phyloP scores from a whole-genome alignment of 2,888 invertebrate genomes.

The Calliphora vomitoria region DNA sequence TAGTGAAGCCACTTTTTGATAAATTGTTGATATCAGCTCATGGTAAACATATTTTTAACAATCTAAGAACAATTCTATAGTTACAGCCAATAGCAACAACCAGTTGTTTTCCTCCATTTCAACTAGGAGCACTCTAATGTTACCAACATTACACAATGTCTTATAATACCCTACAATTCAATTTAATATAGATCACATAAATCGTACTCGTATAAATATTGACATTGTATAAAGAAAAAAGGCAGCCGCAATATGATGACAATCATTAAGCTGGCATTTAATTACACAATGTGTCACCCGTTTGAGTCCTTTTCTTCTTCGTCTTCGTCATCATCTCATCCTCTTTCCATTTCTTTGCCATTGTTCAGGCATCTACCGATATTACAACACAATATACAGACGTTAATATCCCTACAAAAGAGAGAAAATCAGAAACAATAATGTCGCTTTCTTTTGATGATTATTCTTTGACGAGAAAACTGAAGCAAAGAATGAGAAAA shows the following conservation, averaged over 20 bases:
- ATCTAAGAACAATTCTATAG: too few relatives aligned
- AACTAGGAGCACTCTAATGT: too few relatives aligned
- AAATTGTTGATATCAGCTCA: too few relatives aligned
- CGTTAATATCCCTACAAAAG: slow-evolving; percentile 57
- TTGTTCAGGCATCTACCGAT: slow-evolving; percentile 35
- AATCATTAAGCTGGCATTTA: slow-evolving; percentile 81
- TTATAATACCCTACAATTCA: neutral
- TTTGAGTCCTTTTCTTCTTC: slow-evolving; percentile 46
- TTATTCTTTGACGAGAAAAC: slow-evolving; percentile 41
- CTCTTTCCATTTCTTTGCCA: neutral
- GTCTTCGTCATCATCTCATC: neutral
- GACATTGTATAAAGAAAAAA: slow-evolving; percentile 31
- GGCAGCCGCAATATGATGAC: slow-evolving; percentile 63
- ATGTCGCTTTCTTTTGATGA: slow-evolving; percentile 82
- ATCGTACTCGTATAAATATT: slow-evolving; percentile 17
- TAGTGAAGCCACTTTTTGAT: too few relatives aligned
- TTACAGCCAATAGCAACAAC: too few relatives aligned
- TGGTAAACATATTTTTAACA: too few relatives aligned
- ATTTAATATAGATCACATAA: slow-evolving; percentile 1
- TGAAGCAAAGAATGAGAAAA: slow-evolving; percentile 72
- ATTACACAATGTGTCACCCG: slow-evolving; percentile 79
- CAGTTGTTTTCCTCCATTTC: too few relatives aligned
- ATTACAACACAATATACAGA: slow-evolving; percentile 52
- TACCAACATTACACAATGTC: neutral
- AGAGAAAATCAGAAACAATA: slow-evolving; percentile 51